A percentile compares a stretch with the other conserved stretches of the same genome.
Conservation (phyloP, 2,888 invertebrate genomes). For the Cheilosia soror region DNA sequence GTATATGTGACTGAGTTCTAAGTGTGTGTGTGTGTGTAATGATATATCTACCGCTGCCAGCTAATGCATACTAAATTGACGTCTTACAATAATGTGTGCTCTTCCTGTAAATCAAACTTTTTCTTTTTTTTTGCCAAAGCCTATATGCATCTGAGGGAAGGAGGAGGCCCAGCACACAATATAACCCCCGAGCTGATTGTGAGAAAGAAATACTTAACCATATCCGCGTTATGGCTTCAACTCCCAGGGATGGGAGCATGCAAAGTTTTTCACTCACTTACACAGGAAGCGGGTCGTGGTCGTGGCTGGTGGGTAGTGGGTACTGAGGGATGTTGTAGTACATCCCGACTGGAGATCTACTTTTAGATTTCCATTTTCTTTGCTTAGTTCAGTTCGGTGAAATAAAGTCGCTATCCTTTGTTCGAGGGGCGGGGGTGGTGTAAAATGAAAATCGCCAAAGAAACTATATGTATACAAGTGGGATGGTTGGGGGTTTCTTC, state of each 20-base stretch:
- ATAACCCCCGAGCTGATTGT: slow-evolving; percentile 63
- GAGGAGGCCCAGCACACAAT: neutral
- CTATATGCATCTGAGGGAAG: neutral
- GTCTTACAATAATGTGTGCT: slow-evolving; percentile 65
- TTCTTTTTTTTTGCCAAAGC: slow-evolving; percentile 35
- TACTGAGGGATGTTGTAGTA: slow-evolving; percentile 35
- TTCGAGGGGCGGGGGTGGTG: neutral
- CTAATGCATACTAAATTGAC: slow-evolving; percentile 72
- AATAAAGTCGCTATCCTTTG: slow-evolving; percentile 36
- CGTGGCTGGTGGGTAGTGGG: neutral
- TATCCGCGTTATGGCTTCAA: slow-evolving; percentile 35
- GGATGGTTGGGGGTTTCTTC: neutral
- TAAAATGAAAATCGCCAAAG: slow-evolving; percentile 13
- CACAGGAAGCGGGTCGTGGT: slow-evolving; percentile 56
- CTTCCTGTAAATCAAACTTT: slow-evolving; percentile 65
- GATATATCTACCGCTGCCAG: slow-evolving; percentile 16
- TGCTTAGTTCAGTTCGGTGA: slow-evolving; percentile 2
- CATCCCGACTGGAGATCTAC: slow-evolving; percentile 37
- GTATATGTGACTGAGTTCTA: no score
- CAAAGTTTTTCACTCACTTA: slow-evolving; percentile 54
- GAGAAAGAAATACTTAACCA: slow-evolving; percentile 66
- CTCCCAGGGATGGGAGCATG: slow-evolving; percentile 28
- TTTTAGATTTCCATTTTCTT: slow-evolving; percentile 49
- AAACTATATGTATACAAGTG: no score
- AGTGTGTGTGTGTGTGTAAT: neutral